Evolutionary conservation across 1,140 invertebrate species (phyloP).

Genomic region (Solenopsis invicta): DNA sequence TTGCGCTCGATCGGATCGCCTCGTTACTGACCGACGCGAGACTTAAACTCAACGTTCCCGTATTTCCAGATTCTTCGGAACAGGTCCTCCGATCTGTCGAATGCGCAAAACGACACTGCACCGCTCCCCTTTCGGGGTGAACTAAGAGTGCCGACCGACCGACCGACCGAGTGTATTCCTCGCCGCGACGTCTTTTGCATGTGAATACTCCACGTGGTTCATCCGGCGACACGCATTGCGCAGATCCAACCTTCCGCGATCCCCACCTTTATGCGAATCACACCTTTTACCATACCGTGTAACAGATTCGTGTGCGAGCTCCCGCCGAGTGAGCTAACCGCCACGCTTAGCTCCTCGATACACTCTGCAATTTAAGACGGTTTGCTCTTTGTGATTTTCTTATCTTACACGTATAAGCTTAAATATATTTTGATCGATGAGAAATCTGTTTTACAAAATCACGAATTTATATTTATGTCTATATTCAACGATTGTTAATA

Average conservation of each 20-base stretch:
- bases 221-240: slow-evolving; percentile 82
- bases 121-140: slow-evolving; percentile 68
- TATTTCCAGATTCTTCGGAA: background rate
- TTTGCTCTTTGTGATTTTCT: background rate
- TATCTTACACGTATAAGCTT: background rate
- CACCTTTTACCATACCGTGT: slow-evolving; percentile 72
- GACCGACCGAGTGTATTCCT: slow-evolving; percentile 28
- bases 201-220: slow-evolving; percentile 83
- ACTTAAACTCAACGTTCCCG: background rate
- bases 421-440: background rate
- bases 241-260: slow-evolving; percentile 79
- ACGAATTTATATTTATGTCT: background rate
- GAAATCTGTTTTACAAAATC: background rate
- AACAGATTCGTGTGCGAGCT: slow-evolving; percentile 38
- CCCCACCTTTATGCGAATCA: slow-evolving; percentile 73
- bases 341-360: background rate
- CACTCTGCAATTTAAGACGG: background rate
- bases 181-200: slow-evolving; percentile 81
- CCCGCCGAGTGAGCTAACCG: background rate
- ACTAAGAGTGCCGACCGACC: slow-evolving; percentile 67
- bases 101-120: slow-evolving; percentile 67
- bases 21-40: background rate
- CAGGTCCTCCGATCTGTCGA: background rate
- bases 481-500: background rate
- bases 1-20: background rate